phyloP scores from a whole-genome alignment of 2,888 invertebrate genomes.

The Allolobophora icterica region DNA sequence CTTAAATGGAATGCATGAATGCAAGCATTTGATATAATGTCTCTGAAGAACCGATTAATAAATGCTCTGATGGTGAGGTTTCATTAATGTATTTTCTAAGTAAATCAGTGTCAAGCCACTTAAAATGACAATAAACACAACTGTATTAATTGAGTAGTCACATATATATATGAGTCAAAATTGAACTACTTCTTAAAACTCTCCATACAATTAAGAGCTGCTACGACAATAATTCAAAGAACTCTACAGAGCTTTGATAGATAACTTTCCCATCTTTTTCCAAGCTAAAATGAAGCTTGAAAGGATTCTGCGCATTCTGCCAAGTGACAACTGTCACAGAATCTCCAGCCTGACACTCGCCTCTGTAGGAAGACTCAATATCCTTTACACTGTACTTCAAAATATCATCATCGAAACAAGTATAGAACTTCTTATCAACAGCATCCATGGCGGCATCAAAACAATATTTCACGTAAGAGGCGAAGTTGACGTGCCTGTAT shows the following conservation, averaged over 20 bases:
- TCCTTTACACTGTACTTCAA: constrained; percentile 50
- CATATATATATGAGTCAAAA: background rate
- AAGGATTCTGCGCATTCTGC: constrained; percentile 48
- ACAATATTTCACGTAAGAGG: constrained; percentile 47
- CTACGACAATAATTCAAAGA: constrained; percentile 31
- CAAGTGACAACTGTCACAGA: constrained; percentile 52
- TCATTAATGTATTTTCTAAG: too few relatives aligned
- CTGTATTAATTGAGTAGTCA: background rate
- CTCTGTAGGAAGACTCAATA: constrained; percentile 53
- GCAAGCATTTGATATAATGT: background rate
- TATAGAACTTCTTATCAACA: constrained; percentile 35
- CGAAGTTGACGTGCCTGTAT: constrained; percentile 48
- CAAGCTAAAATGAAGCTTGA: constrained; percentile 42
- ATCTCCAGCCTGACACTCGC: constrained; percentile 57
- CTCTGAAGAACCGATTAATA: background rate
- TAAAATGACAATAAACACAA: background rate
- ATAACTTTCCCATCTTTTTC: constrained; percentile 35
- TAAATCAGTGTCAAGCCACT: background rate
- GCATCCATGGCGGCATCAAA: constrained; percentile 48
- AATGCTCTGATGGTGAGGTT: background rate
- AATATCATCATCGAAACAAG: constrained; percentile 48
- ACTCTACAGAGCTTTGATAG: constrained; percentile 45
- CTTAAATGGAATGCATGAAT: background rate
- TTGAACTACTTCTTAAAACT: background rate
- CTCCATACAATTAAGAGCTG: background rate